Conservation (phyloP, 2,797 vertebrate species). For the Psittacula echo region DNA sequence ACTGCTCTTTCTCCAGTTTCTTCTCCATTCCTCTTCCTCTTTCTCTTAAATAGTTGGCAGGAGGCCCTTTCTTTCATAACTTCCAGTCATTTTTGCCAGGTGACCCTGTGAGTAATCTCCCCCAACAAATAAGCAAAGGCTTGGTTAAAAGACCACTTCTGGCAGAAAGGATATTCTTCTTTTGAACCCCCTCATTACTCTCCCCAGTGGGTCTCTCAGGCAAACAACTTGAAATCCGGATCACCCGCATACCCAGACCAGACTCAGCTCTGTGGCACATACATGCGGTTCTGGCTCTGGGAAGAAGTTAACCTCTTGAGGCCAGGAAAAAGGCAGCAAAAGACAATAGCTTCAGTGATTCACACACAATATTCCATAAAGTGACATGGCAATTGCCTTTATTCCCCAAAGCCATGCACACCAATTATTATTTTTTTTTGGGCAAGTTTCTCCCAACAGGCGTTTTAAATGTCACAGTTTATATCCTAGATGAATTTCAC, state of each 20-base stretch:
- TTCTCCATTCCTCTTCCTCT: conserved; percentile 37
- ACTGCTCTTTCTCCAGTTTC: conserved; percentile 25
- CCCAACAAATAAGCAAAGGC: conserved; percentile 46
- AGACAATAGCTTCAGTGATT: conserved; percentile 14
- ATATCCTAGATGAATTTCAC: conserved; percentile 42
- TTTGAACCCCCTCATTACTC: conserved; percentile 36
- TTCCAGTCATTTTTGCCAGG: conserved; percentile 68
- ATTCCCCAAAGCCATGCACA: background rate
- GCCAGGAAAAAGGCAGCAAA: conserved; percentile 25
- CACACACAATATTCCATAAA: background rate
- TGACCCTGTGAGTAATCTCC: conserved; percentile 58
- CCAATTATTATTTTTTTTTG: background rate
- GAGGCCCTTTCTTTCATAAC: conserved; percentile 64
- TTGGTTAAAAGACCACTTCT: conserved; percentile 33
- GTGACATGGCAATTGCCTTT: background rate
- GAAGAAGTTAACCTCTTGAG: conserved; percentile 51
- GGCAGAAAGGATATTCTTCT: conserved; percentile 13
- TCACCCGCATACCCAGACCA: background rate
- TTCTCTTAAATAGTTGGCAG: conserved; percentile 56
- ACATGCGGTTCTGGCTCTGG: background rate
- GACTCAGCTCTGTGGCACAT: background rate
- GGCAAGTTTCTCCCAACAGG: conserved; percentile 22
- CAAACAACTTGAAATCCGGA: background rate
- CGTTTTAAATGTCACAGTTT: conserved; percentile 27
- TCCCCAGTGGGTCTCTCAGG: background rate